Conservation (phyloP, 1,140 invertebrate genomes). For the Helicoverpa armigera region DNA sequence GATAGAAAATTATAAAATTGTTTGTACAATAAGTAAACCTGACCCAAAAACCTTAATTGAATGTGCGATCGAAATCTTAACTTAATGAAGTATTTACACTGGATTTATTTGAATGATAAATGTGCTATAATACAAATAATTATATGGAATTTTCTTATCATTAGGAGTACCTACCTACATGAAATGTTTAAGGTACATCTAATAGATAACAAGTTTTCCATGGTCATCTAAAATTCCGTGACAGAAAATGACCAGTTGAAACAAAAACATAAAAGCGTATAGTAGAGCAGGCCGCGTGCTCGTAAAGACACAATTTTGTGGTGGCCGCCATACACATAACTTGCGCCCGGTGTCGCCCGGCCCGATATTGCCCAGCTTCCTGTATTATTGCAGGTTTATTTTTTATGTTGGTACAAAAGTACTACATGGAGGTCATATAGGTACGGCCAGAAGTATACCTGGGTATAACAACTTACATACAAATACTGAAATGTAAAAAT, state of each 20-base stretch:
- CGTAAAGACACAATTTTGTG: constrained; percentile 45
- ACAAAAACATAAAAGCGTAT: constrained; percentile 26
- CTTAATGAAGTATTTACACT: too few relatives aligned
- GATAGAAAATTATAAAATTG: too few relatives aligned
- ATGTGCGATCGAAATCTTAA: too few relatives aligned
- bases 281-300: constrained; percentile 15
- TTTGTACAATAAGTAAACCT: too few relatives aligned
- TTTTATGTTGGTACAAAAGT: constrained; percentile 27
- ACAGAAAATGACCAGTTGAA: constrained; percentile 25
- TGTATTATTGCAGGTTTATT: constrained; percentile 31
- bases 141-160: too few relatives aligned
- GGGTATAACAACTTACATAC: too few relatives aligned
- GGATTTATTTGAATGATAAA: too few relatives aligned
- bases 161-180: background rate
- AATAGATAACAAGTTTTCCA: constrained; percentile 4
- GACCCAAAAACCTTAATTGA: too few relatives aligned
- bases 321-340: constrained; percentile 38
- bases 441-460: too few relatives aligned
- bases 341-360: constrained; percentile 42
- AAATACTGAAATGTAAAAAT: too few relatives aligned
- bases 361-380: constrained; percentile 22
- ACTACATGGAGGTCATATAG: constrained; percentile 1
- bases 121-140: too few relatives aligned
- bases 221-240: background rate
- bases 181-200: background rate